Conservation (phyloP, 2,113 vertebrate genomes). For the Dicerorhinus sumatrensis region DNA sequence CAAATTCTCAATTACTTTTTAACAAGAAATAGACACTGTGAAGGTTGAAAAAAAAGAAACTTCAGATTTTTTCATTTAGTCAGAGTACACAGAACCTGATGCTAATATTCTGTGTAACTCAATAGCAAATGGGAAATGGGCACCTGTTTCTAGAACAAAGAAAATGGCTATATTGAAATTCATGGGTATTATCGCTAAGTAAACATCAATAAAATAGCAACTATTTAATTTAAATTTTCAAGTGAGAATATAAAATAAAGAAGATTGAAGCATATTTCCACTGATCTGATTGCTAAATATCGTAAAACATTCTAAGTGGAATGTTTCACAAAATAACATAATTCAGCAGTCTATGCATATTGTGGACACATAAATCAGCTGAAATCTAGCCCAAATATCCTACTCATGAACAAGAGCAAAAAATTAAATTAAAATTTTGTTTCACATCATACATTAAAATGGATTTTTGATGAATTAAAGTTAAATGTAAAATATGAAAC, state of each 20-base stretch:
- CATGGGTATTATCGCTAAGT: background rate
- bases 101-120: background rate
- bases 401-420: background rate
- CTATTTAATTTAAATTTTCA: slow-evolving; percentile 38
- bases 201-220: slow-evolving; percentile 1
- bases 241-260: background rate
- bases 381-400: background rate
- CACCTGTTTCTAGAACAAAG: background rate
- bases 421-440: background rate
- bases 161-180: background rate
- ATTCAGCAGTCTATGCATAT: background rate
- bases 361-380: background rate
- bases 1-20: background rate
- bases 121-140: background rate
- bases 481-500: background rate
- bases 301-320: background rate
- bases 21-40: background rate
- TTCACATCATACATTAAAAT: background rate
- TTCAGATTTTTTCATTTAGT: background rate
- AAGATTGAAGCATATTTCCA: background rate
- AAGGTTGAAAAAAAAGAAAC: background rate
- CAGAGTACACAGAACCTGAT: background rate
- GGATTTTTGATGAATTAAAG: background rate
- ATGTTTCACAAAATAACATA: background rate
- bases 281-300: background rate